A percentile compares a stretch with the other conserved stretches of the same genome.
phyloP scores from a whole-genome alignment of 2,797 vertebrate species.

The Microcaecilia unicolor region DNA sequence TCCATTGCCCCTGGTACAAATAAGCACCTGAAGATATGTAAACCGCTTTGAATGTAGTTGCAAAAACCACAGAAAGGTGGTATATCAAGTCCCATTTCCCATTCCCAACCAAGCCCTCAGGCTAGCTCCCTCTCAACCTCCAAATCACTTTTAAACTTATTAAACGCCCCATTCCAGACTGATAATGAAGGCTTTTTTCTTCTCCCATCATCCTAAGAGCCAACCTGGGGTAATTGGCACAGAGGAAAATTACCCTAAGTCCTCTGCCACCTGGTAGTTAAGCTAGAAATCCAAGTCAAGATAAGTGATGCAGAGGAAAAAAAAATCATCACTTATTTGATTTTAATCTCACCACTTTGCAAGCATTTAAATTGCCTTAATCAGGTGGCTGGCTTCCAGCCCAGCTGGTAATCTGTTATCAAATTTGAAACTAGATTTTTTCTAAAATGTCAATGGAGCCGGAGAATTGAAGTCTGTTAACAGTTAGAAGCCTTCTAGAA shows the following conservation, averaged over 20 bases:
- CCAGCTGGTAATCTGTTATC: conserved; percentile 87
- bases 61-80: too few species aligned
- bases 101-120: too few species aligned
- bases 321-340: conserved; percentile 84
- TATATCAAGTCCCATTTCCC: too few species aligned
- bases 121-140: conserved; percentile 59
- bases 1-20: too few species aligned
- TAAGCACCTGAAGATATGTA: too few species aligned
- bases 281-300: conserved; percentile 81
- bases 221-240: conserved; percentile 86
- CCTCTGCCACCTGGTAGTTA: conserved; percentile 71
- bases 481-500: conserved; percentile 77
- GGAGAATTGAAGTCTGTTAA: conserved; percentile 80
- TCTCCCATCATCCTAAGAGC: conserved; percentile 82
- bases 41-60: too few species aligned
- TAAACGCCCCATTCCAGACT: conserved; percentile 85
- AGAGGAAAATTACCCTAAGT: conserved; percentile 78
- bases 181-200: conserved; percentile 94
- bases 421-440: conserved; percentile 88
- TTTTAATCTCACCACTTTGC: conserved; percentile 95
- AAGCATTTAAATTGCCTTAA: conserved; percentile 95
- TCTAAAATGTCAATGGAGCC: conserved; percentile 88
- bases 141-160: conserved; percentile 85
- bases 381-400: conserved; percentile 79
- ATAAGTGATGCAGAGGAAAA: conserved; percentile 80